Evolutionary conservation across 2,113 vertebrate species (phyloP), one percentile per base, ranked within the genome.

Genomic region (Tiliqua scincoides): DNA sequence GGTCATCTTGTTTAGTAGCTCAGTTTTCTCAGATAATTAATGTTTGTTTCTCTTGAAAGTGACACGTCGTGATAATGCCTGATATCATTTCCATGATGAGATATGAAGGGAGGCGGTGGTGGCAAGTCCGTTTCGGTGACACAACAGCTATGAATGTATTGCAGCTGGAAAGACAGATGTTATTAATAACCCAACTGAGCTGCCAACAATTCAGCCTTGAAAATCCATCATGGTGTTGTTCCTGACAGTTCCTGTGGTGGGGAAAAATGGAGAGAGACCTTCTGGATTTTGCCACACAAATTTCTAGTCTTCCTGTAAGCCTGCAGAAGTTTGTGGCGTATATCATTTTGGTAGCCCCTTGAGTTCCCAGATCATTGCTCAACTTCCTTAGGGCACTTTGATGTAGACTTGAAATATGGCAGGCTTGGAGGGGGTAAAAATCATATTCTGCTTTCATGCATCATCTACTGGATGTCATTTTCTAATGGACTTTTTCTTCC

Each of bases 71-170:
- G 52, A 54, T 68, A 80, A 78, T 5, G 7, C n/a, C 87, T 91
- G 32, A 82, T 76, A 79, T 77, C 83, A 74, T 21, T 63, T 12
- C 86, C 88, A 79, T 81, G 59, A 84, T 86, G 52, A 93, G 86
- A 71, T 70, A 54, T 17, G 85, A 90, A 90, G 18, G 89, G 6
- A 80, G 71, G 48, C 54, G 87, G 71, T 54, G 57, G 79, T 57
- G 40, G 43, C 57, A 37, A 75, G 81, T 89, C 68, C 63, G 79
- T 8, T 32, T 82, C 63, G 32, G 6, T 48, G 72, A 81, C 12
- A 71, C 80, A 89, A 87, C 85, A 84, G 72, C 85, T 72, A n/a
- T 48, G 77, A 52, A 23, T 12, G 25, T 61, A 2, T 63, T 88
- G 37, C 85, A 91, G 52, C 62, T 81, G 61, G 79, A 87, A 63